Evolutionary conservation across 1,140 invertebrate genomes (phyloP), one percentile per base, ranked within the genome.

Genomic region (Drosophila parvula): DNA sequence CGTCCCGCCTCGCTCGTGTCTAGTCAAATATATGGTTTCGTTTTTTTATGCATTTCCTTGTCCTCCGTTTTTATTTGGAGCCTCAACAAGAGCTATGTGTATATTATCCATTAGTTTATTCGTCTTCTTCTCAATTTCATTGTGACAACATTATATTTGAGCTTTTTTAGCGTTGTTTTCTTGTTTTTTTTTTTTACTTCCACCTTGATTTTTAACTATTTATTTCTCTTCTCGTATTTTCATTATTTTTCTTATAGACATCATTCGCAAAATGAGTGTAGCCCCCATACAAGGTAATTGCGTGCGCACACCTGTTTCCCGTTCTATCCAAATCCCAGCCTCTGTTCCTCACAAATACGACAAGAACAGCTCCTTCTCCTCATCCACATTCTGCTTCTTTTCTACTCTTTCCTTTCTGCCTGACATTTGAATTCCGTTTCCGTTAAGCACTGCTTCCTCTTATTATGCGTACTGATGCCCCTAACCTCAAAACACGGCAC

Each of bases 181-280:
- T n/a, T 22, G 22, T 22, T 22, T 22, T 38, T 38, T 27, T 27
- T 43, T 64, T 53, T 55, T 32, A n/a, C 48, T 61, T 63, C 18
- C 12, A 44, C 62, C 45, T 62, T 63, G 43, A 64, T 59, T 73
- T 68, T 73, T 27, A 36, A 71, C 28, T 71, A 71, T 73, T 73
- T 73, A 73, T 73, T 84, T 90, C 76, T 75, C 51, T 75, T 59
- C 74, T 53, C 76, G 64, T 78, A 86, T 91, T 84, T 89, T 84
- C 63, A 81, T 84, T 78, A 79, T 91, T 86, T 91, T 86, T 91
- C 90, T 91, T 91, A 85, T 92, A 92, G 91, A 91, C 74, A 88
- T 92, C 81, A 92, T 92, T 80, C 91, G 91, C 79, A 92, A 91
- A 81, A 91, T 91, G 83, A 92, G 91, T 90, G 88, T 92, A 65